Evolutionary conservation across 2,113 vertebrate genomes (phyloP).

Genomic region (Baryphthengus martii): DNA sequence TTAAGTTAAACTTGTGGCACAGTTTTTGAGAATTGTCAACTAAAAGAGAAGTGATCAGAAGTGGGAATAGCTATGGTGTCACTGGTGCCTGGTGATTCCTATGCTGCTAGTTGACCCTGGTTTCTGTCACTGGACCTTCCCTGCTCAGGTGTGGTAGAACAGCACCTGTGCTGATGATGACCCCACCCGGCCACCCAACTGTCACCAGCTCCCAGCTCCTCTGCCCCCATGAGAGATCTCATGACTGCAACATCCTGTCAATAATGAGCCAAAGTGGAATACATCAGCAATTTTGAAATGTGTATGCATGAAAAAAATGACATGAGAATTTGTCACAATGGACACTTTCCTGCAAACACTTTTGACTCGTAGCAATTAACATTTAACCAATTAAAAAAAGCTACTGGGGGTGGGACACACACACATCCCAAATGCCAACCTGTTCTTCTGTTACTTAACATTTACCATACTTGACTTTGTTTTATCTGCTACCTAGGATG

Average conservation of each 20-base stretch:
- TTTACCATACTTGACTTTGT: neutral
- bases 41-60: neutral
- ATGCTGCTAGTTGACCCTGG: neutral
- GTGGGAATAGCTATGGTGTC: neutral
- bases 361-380: neutral
- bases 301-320: neutral
- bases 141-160: neutral
- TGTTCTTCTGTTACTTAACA: neutral
- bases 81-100: neutral
- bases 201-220: neutral
- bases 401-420: fast-evolving
- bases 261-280: neutral
- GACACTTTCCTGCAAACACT: neutral
- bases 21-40: neutral
- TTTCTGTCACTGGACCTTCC: neutral
- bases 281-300: neutral
- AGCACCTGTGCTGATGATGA: fast-evolving
- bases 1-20: neutral
- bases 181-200: neutral
- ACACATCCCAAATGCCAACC: neutral
- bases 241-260: fast-evolving
- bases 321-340: neutral
- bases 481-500: neutral
- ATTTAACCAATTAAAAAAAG: neutral
- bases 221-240: fast-evolving